Evolutionary conservation across 2,888 invertebrate species (phyloP).

Genomic region (Apotomis turbidana): DNA sequence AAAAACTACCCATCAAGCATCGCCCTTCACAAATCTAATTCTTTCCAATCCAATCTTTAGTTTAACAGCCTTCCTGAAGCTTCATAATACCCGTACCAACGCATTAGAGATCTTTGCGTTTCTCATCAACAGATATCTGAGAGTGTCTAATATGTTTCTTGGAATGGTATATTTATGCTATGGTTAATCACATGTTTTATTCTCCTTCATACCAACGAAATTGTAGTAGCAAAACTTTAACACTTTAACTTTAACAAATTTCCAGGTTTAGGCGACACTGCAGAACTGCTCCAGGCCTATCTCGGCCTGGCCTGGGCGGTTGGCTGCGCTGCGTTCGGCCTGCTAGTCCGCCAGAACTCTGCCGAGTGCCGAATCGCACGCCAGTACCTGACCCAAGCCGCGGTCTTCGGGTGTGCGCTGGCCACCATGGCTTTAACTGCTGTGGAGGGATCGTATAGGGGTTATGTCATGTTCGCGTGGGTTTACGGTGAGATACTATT

Average conservation of each 20-base stretch:
- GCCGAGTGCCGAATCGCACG: conserved; percentile 93
- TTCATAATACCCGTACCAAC: too few relatives aligned
- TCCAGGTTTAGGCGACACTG: conserved; percentile 83
- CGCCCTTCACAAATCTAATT: too few relatives aligned
- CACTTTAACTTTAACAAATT: neutral
- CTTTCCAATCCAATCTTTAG: too few relatives aligned
- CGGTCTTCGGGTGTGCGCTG: conserved; percentile 90
- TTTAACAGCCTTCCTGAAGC: too few relatives aligned
- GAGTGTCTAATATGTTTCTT: too few relatives aligned
- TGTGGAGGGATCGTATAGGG: conserved; percentile 89
- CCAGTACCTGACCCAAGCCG: conserved; percentile 92
- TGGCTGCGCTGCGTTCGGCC: conserved; percentile 91
- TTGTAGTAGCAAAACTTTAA: too few relatives aligned
- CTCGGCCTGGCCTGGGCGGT: conserved; percentile 93
- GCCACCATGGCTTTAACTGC: conserved; percentile 91
- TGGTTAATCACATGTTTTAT: too few relatives aligned
- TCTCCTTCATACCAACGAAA: too few relatives aligned
- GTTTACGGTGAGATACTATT: conserved; percentile 85
- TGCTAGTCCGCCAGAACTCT: conserved; percentile 91
- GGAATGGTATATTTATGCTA: too few relatives aligned
- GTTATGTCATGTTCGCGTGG: conserved; percentile 92
- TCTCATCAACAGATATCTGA: too few relatives aligned
- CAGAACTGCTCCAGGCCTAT: conserved; percentile 88
- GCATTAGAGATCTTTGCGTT: too few relatives aligned
- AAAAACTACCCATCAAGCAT: too few relatives aligned